Percentiles rank a stretch among this genome's conserved stretches.
These are phyloP conservation scores for Drosophila oshimai DNA, from an alignment of 1,140 invertebrate genomes.

Conservation along the genomic window DNA sequence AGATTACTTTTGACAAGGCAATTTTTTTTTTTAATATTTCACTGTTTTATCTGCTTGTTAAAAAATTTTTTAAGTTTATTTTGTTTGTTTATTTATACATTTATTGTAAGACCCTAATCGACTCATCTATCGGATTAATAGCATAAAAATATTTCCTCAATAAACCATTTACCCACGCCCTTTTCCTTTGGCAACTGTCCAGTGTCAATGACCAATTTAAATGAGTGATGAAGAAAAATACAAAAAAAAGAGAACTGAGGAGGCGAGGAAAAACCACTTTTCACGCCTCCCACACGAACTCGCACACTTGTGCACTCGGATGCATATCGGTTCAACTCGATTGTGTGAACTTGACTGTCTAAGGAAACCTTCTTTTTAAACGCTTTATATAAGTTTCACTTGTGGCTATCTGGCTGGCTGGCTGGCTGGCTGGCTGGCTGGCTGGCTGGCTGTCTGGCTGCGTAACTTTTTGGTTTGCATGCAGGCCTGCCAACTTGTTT, in stretches of 20 bases:
- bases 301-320: slow-evolving; percentile 3
- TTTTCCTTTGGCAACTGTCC: not conserved
- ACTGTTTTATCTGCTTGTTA: no score
- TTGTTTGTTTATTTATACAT: not conserved
- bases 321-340: slow-evolving; percentile 17
- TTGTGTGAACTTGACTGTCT: slow-evolving; percentile 29
- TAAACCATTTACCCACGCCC: slow-evolving; percentile 39
- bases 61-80: not conserved
- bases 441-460: no score
- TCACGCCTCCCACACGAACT: slow-evolving; percentile 51
- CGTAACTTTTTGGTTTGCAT: no score
- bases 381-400: no score
- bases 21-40: no score
- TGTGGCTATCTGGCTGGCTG: no score
- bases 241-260: not conserved
- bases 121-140: not conserved
- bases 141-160: slow-evolving; percentile 28
- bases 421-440: slow-evolving; percentile 11
- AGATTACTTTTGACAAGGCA: not conserved
- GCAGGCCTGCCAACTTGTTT: no score
- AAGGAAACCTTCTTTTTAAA: not conserved
- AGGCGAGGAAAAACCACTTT: slow-evolving; percentile 21
- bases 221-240: slow-evolving; percentile 9
- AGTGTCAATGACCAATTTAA: slow-evolving; percentile 50
- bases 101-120: no score